A percentile compares a stretch with the other conserved stretches of the same genome.
These are phyloP conservation scores for Drosophila recens DNA, from an alignment of 2,888 invertebrate species.

Conservation along the genomic window DNA sequence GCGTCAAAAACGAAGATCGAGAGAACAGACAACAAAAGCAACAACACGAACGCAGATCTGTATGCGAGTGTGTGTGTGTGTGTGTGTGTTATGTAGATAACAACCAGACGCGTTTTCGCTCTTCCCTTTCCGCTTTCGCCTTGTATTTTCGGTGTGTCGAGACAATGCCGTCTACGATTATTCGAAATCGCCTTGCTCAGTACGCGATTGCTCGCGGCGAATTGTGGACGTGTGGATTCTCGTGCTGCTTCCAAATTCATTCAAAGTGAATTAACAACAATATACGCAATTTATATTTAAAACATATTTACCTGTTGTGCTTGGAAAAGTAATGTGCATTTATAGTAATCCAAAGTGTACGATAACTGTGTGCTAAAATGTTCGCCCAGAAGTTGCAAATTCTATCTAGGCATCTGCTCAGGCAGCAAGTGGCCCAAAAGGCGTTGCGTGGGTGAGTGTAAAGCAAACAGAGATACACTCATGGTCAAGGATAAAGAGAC, in stretches of 20 bases:
- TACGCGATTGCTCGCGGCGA: constrained; percentile 15
- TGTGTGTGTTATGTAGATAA: constrained; percentile 1
- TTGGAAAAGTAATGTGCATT: constrained; percentile 22
- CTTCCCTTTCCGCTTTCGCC: background rate
- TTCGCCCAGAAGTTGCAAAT: constrained; percentile 48
- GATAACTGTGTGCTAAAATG: constrained; percentile 28
- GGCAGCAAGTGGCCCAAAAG: constrained; percentile 27
- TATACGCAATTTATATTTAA: background rate
- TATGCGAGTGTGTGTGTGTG: background rate
- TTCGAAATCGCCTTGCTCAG: constrained; percentile 12
- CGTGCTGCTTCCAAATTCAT: background rate
- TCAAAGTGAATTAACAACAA: background rate
- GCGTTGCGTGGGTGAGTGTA: constrained; percentile 54
- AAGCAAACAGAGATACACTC: background rate
- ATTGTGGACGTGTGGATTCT: constrained; percentile 20
- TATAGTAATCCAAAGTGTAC: background rate
- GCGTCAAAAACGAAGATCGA: constrained; percentile 14
- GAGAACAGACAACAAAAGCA: background rate
- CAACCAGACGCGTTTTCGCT: background rate
- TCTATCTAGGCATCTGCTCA: constrained; percentile 37
- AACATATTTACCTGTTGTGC: background rate
- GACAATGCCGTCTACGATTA: constrained; percentile 2
- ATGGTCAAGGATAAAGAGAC: background rate
- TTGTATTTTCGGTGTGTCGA: background rate
- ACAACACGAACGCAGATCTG: background rate